These are phyloP conservation scores for Urocitellus parryii DNA, from an alignment of 2,113 vertebrate species.

Conservation along the genomic window DNA sequence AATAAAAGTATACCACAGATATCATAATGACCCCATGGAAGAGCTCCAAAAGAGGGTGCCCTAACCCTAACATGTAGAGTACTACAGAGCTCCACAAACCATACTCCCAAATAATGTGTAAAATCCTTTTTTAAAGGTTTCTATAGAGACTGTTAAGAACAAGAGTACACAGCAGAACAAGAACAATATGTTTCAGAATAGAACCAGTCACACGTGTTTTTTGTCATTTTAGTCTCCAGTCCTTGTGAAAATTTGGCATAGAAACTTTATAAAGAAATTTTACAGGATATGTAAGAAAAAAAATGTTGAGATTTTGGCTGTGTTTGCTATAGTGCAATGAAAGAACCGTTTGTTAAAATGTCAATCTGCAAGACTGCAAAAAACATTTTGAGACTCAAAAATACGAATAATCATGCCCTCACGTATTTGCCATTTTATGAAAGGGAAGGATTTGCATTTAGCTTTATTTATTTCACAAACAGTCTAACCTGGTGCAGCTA, in stretches of 20 bases:
- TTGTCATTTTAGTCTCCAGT: slow-evolving; percentile 33
- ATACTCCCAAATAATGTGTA: background rate
- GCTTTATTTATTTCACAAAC: slow-evolving; percentile 27
- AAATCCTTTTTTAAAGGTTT: background rate
- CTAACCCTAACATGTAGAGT: rapidly evolving
- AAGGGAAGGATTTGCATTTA: slow-evolving; percentile 21
- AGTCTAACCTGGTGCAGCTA: background rate
- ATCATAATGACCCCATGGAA: background rate
- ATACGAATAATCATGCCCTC: slow-evolving; percentile 73
- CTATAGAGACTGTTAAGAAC: background rate
- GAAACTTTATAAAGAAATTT: slow-evolving; percentile 82
- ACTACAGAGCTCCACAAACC: background rate
- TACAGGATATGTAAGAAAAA: slow-evolving; percentile 77
- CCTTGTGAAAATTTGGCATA: slow-evolving; percentile 55
- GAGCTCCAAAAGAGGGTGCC: background rate
- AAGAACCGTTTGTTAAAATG: slow-evolving; percentile 80
- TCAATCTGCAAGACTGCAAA: slow-evolving; percentile 66
- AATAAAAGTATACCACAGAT: background rate
- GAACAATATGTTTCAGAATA: background rate
- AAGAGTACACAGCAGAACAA: background rate
- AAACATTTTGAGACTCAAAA: slow-evolving; percentile 76
- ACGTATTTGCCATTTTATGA: slow-evolving; percentile 62
- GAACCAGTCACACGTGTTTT: background rate
- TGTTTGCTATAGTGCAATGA: slow-evolving; percentile 81
- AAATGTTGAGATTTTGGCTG: slow-evolving; percentile 66